phyloP scores from a whole-genome alignment of 2,113 vertebrate genomes.

The Dinomys branickii region DNA sequence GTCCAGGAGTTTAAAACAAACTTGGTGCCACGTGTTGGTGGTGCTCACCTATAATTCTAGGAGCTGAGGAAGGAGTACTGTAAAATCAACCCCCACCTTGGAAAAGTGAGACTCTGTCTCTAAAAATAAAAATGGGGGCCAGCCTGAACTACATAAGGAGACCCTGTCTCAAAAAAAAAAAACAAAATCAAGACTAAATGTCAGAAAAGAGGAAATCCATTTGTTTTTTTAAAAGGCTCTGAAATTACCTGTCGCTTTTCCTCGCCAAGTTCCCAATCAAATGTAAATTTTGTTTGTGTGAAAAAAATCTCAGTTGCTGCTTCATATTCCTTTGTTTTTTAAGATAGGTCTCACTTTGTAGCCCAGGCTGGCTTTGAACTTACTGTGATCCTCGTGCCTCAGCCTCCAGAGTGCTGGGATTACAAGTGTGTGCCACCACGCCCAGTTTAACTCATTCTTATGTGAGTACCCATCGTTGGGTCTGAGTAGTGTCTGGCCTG shows the following conservation, averaged over 20 bases:
- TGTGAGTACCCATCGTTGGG: not conserved
- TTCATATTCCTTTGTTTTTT: not conserved
- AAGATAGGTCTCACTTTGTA: too few relatives aligned
- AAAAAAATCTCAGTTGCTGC: not conserved
- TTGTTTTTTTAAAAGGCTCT: constrained; percentile 31
- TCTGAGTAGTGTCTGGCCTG: not conserved
- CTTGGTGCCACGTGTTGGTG: not conserved
- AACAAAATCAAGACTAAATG: not conserved
- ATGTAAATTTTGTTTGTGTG: constrained; percentile 31
- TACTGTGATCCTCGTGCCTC: not conserved
- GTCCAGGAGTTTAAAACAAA: not conserved
- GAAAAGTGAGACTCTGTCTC: not conserved
- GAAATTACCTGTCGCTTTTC: constrained; percentile 43
- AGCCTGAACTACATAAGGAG: not conserved
- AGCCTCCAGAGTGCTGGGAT: not conserved
- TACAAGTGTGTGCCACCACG: not conserved
- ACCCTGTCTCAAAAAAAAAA: not conserved
- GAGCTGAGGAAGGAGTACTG: not conserved
- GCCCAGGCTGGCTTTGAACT: not conserved
- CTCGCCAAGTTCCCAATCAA: constrained; percentile 9
- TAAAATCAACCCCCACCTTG: not conserved
- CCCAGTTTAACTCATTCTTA: not conserved
- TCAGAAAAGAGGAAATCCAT: constrained; percentile 23
- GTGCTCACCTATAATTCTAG: not conserved
- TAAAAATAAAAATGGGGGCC: not conserved